Conservation (phyloP, 2,888 invertebrate species). For the Geotrupes spiniger region DNA sequence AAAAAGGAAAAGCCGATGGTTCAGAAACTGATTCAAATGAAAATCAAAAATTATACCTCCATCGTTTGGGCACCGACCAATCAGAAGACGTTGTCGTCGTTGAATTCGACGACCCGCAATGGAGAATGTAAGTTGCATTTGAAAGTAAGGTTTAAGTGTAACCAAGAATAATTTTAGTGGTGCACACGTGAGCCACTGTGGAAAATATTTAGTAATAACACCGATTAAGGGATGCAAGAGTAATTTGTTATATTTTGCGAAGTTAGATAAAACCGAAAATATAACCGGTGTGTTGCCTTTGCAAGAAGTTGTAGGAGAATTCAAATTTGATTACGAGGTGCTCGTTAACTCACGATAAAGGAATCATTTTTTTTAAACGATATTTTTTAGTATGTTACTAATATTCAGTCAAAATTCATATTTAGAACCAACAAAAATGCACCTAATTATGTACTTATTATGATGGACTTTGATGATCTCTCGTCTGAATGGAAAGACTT, state of each 20-base stretch:
- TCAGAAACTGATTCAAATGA: slow-evolving; percentile 84
- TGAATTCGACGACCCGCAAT: slow-evolving; percentile 89
- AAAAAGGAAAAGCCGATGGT: slow-evolving; percentile 84
- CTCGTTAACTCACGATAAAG: background rate
- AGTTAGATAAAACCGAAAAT: slow-evolving; percentile 61
- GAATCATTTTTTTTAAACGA: slow-evolving; percentile 10
- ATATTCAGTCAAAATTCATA: slow-evolving; percentile 75
- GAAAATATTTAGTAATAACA: slow-evolving; percentile 80
- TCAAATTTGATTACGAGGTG: slow-evolving; percentile 93
- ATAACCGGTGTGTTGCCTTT: slow-evolving; percentile 66
- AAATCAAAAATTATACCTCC: slow-evolving; percentile 93
- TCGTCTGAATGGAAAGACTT: slow-evolving; percentile 78
- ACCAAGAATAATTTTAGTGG: slow-evolving; percentile 57
- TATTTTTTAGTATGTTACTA: slow-evolving; percentile 78
- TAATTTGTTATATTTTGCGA: slow-evolving; percentile 84
- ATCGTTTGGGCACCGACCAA: slow-evolving; percentile 82
- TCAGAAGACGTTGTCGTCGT: slow-evolving; percentile 81
- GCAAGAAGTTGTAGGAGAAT: slow-evolving; percentile 79
- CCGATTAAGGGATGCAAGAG: slow-evolving; percentile 88
- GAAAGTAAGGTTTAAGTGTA: background rate
- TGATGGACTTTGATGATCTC: slow-evolving; percentile 74
- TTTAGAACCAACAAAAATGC: slow-evolving; percentile 93
- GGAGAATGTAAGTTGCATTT: slow-evolving; percentile 71
- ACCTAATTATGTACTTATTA: slow-evolving; percentile 85
- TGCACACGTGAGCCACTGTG: slow-evolving; percentile 86